Evolutionary conservation across 2,797 vertebrate genomes (phyloP).

Genomic region (Psittacula echo): DNA sequence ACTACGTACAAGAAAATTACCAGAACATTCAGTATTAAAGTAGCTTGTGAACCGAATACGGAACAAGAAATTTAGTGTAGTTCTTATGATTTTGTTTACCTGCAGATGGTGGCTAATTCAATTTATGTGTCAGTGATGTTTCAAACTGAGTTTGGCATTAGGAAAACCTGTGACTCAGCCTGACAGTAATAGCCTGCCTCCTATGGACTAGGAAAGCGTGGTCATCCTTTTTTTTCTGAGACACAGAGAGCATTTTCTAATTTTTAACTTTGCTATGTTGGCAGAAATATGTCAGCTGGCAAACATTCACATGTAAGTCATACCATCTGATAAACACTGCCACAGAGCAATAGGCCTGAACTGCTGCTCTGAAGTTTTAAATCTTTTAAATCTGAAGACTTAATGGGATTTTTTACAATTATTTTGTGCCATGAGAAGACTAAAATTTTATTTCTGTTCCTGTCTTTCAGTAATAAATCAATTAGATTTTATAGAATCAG

Average conservation of each 20-base stretch:
- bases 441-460: background rate
- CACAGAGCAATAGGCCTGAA: background rate
- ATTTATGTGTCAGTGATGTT: background rate
- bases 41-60: background rate
- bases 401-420: background rate
- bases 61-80: background rate
- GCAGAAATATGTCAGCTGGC: background rate
- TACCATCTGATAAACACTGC: background rate
- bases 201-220: background rate
- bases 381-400: background rate
- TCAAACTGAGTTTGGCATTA: background rate
- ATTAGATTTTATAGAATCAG: background rate
- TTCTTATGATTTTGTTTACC: background rate
- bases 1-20: background rate
- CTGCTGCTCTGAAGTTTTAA: background rate
- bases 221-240: background rate
- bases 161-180: background rate
- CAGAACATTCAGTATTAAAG: background rate
- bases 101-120: background rate
- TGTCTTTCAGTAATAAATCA: background rate
- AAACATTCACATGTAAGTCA: background rate
- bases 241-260: background rate
- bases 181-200: background rate
- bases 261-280: background rate
- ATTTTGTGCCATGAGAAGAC: background rate